A percentile compares a stretch with the other conserved stretches of the same genome.
Conservation (phyloP, 2,113 vertebrate species). For the Cryptomyrus ogoouensis region DNA sequence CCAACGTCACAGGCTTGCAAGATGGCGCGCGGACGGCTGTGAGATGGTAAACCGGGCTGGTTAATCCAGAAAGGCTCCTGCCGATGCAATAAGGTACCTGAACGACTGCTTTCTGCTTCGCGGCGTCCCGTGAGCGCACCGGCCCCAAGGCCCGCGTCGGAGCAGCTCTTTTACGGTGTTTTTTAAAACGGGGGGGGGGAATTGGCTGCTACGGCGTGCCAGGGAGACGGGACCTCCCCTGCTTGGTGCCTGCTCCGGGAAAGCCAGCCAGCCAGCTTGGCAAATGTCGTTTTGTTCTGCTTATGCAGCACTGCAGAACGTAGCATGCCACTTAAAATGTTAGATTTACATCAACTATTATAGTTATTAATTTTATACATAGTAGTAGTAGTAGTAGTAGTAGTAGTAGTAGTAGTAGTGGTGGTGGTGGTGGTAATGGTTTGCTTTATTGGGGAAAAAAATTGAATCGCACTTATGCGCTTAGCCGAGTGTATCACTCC, state of each 20-base stretch:
- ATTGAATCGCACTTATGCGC: background rate
- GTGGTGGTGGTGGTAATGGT: background rate
- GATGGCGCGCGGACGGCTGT: slow-evolving; percentile 76
- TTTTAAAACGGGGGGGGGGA: background rate
- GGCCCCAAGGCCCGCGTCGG: background rate
- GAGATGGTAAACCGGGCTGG: slow-evolving; percentile 67
- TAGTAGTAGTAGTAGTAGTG: background rate
- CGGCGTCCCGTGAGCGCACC: background rate
- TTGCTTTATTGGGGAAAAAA: background rate
- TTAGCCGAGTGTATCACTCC: background rate
- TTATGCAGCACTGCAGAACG: background rate
- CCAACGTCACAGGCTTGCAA: slow-evolving; percentile 79
- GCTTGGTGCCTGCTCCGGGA: slow-evolving; percentile 31
- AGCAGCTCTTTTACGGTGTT: background rate
- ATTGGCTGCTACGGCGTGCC: slow-evolving; percentile 30
- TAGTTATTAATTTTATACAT: background rate
- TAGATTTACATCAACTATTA: background rate
- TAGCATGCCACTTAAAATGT: background rate
- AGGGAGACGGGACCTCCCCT: slow-evolving; percentile 35
- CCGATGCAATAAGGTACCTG: slow-evolving; percentile 41
- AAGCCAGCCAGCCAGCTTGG: slow-evolving; percentile 33
- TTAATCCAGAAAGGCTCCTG: slow-evolving; percentile 45
- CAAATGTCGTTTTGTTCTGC: slow-evolving; percentile 14
- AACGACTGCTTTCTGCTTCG: background rate
- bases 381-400: background rate